These are phyloP conservation scores for Sebastolobus altivelis DNA, from an alignment of 2,797 vertebrate genomes.

Conservation along the genomic window DNA sequence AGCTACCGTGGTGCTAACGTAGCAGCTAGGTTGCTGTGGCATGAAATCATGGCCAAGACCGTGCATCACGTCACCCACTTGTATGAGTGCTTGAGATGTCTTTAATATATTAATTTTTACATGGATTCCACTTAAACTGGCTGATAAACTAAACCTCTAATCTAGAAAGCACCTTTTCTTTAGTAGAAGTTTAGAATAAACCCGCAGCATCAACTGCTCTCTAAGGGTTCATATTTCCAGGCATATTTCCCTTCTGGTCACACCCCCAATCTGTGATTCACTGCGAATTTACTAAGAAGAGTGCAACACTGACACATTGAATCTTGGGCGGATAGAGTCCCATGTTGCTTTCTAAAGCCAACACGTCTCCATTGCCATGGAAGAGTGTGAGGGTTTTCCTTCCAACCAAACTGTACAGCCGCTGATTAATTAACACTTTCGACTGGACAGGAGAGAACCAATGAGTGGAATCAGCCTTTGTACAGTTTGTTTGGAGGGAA, in stretches of 20 bases:
- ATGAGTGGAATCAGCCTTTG: constrained; percentile 20
- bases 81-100: not conserved
- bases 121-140: not conserved
- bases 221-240: not conserved
- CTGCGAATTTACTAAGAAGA: constrained; percentile 2
- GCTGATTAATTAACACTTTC: constrained; percentile 42
- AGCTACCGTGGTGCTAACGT: too few species aligned
- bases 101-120: not conserved
- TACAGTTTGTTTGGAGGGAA: constrained; percentile 17
- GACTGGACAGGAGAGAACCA: constrained; percentile 21
- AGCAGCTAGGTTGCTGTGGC: too few species aligned
- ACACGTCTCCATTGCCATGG: not conserved
- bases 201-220: not conserved
- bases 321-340: constrained; percentile 1
- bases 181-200: not conserved
- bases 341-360: constrained; percentile 14
- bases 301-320: constrained; percentile 13
- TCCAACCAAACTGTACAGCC: constrained; percentile 14
- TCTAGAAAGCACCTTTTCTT: not conserved
- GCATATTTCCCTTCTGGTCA: constrained; percentile 19
- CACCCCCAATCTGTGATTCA: constrained; percentile 5
- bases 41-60: too few species aligned
- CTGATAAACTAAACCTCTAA: not conserved
- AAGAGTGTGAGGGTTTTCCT: not conserved
- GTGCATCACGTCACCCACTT: not conserved